A percentile compares a stretch with the other conserved stretches of the same genome.
Conservation (phyloP, 2,797 vertebrate species). For the Gobio occitaniae region DNA sequence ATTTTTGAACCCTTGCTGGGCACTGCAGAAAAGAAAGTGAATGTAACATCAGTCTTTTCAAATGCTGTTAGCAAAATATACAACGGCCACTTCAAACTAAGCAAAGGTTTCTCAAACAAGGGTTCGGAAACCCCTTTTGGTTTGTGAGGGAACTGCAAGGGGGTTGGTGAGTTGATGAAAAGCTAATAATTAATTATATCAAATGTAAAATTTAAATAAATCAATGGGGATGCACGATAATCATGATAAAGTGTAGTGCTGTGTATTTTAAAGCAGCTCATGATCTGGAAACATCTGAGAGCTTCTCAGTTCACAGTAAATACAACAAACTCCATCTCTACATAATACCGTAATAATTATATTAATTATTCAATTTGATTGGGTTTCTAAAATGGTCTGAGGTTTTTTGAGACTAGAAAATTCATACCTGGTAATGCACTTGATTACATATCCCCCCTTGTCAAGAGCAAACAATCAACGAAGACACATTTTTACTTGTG, state of each 20-base stretch:
- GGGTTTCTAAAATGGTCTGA: not conserved
- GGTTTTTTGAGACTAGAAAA: constrained; percentile 19
- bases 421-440: not conserved
- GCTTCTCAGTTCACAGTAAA: not conserved
- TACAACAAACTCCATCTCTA: not conserved
- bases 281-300: not conserved
- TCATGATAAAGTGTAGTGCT: not conserved
- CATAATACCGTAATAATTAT: too few relatives aligned
- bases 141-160: not conserved
- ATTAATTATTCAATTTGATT: not conserved
- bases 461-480: constrained; percentile 19
- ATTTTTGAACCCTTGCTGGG: not conserved
- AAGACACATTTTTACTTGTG: constrained; percentile 25
- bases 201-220: not conserved
- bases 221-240: not conserved
- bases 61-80: not conserved
- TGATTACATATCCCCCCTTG: not conserved
- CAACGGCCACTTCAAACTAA: not conserved
- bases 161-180: not conserved
- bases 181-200: not conserved
- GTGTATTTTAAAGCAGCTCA: not conserved
- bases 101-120: not conserved
- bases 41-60: not conserved
- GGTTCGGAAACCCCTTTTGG: not conserved
- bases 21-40: not conserved